Evolutionary conservation across 2,113 vertebrate species (phyloP), one percentile per base, ranked within the genome.

Genomic region (Hipposideros armiger): DNA sequence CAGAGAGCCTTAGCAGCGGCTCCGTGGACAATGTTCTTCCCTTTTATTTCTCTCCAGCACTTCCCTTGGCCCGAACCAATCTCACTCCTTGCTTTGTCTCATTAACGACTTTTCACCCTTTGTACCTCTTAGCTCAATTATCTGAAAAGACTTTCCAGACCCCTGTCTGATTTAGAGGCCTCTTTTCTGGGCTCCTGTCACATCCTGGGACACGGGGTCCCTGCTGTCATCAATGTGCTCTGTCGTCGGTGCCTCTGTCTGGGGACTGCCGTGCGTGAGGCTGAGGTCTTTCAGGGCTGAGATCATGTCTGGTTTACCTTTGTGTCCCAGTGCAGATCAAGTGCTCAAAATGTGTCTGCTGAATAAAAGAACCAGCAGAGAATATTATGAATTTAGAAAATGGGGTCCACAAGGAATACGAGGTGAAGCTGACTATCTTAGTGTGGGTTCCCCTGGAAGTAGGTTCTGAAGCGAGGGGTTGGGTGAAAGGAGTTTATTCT

Each of bases 231-330:
- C 95, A 4, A 2, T 1, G 3, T 2, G 9, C 50, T 30, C 22
- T 2, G 6, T 4, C 28, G 54, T 58, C 0, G 0, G 10, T 0
- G 64, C 50, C 45, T 90, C 56, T 67, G 67, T 91, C 92, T 80
- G 24, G 50, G 47, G 58, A 1, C 30, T 0, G 30, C 47, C 4
- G 24, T 1, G 17, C 0, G 0, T 2, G 76, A 47, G 11, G 13
- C 94, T 45, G 60, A 81, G 85, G 74, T 76, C 96, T 80, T 42
- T 15, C 30, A 58, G 62, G 42, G 50, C 96, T 96, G 97, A 96
- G 72, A 45, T 96, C 97, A 96, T 82, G 96, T 96, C 95, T 97
- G 97, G 16, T 56, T 77, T 42, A 15, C 52, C 32, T 87, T 74
- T 52, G 78, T 14, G 3, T 67, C 64, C 64, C 42, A 6, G 90